Evolutionary conservation across 2,888 invertebrate genomes (phyloP), one percentile per base, ranked within the genome.

Genomic region (Eledone cirrhosa): DNA sequence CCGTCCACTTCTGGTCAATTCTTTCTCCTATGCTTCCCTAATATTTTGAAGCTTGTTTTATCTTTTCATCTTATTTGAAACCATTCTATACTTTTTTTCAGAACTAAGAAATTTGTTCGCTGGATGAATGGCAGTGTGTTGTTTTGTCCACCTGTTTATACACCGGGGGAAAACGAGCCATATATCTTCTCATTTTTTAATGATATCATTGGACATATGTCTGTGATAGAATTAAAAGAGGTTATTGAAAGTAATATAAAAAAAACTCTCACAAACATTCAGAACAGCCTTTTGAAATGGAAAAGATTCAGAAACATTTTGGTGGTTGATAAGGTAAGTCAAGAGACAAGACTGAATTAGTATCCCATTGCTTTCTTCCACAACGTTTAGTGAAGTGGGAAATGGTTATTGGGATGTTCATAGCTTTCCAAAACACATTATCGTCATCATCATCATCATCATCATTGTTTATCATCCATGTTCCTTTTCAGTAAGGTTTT

Each of bases 91-190:
- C 24, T 67, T n/a, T 41, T 67, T n/a, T 41, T 2, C 86, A 94
- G 94, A 81, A 89, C 96, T 11, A 95, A 94, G 85, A 90, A 92
- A 0, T 95, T 97, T 87, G 93, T 94, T 0, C 94, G 97, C 14
- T 97, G 97, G 97, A 95, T 95, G 94, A 92, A 94, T 85, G 94
- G 94, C 19, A 95, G 95, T 0, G 97, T 97, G 86, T 88, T 95
- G 0, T 93, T 94, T 63, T 95, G 95, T 81, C 92, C 93, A 1
- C 93, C 94, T 0, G 93, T 94, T 82, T 92, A 91, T 83, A 91
- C 93, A 14, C 91, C 92, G 0, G 93, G 93, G 2, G 92, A 93
- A 78, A 94, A 92, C 85, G 93, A 93, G 65, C 92, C 92, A 80
- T 93, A 93, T 84, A 92, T 93, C 0, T 95, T 94, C 89, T 95